A percentile compares a stretch with the other conserved stretches of the same genome.
These are phyloP conservation scores for Chanos chanos DNA, from an alignment of 2,797 vertebrate genomes.

Conservation along the genomic window DNA sequence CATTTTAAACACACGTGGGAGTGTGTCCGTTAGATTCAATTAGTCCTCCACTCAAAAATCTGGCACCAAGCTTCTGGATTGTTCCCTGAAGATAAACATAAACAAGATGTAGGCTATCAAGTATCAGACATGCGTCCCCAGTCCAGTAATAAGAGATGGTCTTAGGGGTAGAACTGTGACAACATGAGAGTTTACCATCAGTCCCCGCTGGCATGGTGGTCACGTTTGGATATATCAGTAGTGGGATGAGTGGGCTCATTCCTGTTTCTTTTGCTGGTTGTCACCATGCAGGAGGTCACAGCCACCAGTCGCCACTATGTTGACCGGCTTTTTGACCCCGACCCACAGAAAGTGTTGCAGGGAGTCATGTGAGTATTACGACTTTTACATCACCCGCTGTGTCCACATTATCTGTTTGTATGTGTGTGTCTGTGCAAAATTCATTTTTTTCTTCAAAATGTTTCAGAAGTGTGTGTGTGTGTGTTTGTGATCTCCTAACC, in stretches of 20 bases:
- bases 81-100: too few relatives aligned
- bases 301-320: constrained; percentile 99
- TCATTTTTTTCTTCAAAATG: neutral
- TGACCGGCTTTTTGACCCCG: constrained; percentile 96
- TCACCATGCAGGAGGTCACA: constrained; percentile 87
- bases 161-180: neutral
- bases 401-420: neutral
- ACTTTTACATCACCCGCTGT: too few relatives aligned
- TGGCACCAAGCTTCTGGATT: too few relatives aligned
- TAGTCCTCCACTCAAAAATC: too few relatives aligned
- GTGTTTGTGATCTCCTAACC: too few relatives aligned
- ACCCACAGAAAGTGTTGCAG: constrained; percentile 97
- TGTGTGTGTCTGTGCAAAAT: neutral
- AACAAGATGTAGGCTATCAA: too few relatives aligned
- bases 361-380: constrained; percentile 94
- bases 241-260: constrained; percentile 10
- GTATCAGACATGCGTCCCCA: too few relatives aligned
- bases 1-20: too few relatives aligned
- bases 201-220: neutral
- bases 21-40: too few relatives aligned
- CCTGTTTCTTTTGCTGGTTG: constrained; percentile 44
- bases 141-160: too few relatives aligned
- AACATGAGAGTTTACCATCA: neutral
- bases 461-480: neutral
- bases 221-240: neutral